phyloP scores from a whole-genome alignment of 2,113 vertebrate genomes.

The Athene cunicularia region DNA sequence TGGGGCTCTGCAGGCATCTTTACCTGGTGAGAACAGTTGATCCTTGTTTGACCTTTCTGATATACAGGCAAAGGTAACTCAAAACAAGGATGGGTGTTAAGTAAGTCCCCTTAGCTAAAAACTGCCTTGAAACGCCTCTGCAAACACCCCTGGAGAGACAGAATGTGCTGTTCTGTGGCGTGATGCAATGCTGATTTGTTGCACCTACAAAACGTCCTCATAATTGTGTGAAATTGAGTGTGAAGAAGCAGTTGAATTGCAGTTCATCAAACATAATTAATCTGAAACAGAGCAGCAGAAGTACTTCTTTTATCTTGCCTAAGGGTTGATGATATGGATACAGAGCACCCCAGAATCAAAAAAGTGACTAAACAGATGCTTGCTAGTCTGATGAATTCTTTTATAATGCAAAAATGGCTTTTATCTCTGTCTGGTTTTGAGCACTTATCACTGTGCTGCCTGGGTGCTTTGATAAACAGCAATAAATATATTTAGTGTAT shows the following conservation, averaged over 20 bases:
- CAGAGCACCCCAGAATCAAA: slow-evolving; percentile 6
- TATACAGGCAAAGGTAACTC: neutral
- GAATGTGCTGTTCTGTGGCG: neutral
- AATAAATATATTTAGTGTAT: slow-evolving; percentile 11
- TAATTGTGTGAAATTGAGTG: slow-evolving; percentile 46
- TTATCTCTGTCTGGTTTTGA: slow-evolving; percentile 21
- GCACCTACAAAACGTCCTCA: neutral
- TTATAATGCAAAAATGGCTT: slow-evolving; percentile 52
- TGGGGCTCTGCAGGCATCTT: neutral
- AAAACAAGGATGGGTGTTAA: neutral
- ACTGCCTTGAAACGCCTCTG: neutral
- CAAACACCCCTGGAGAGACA: neutral
- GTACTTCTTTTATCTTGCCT: slow-evolving; percentile 9
- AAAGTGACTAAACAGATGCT: slow-evolving; percentile 18
- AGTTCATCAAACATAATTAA: slow-evolving; percentile 44
- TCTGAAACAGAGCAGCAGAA: neutral
- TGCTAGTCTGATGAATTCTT: neutral
- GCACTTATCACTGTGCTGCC: neutral
- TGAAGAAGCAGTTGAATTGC: neutral
- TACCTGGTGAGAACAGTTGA: accelerated
- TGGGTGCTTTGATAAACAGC: neutral
- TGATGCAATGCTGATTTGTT: neutral
- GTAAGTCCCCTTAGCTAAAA: neutral
- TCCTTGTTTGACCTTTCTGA: neutral
- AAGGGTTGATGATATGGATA: neutral